Evolutionary conservation across 2,888 invertebrate genomes (phyloP), one percentile per base, ranked within the genome.

Genomic region (Notodonta dromedarius): DNA sequence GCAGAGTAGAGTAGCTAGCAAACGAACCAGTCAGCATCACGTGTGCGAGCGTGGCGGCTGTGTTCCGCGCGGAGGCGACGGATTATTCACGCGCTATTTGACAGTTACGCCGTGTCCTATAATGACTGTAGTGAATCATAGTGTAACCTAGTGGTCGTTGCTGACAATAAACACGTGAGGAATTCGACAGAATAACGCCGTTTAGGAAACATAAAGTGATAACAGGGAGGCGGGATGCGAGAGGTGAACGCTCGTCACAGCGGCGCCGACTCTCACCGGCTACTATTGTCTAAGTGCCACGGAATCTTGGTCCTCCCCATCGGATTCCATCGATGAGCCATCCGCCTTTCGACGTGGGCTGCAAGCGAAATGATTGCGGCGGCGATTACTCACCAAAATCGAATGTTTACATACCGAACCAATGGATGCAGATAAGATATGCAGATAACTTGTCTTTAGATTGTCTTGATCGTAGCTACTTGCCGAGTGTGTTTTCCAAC

Each of bases 261-360:
- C 90, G 91, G 90, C 91, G 92, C 90, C 90, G 88, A 89, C 92
- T 92, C 92, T 91, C 93, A 88, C 91, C 89, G 88, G 86, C 55
- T 78, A 87, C 89, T 91, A 93, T 93, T 93, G 93, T 93, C 91
- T 91, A 89, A 91, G 90, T 90, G 92, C 90, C 87, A 86, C 90
- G 90, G 91, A 89, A 91, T 93, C 93, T 91, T 91, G 87, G 91
- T 92, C 91, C 93, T 92, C 91, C 89, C 87, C 91, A 91, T 89
- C 88, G 88, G 87, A 91, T 90, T 89, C 91, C 90, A 85, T 84
- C 86, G 86, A 85, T 85, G 88, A 86, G 83, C 87, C 87, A 91
- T 91, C 90, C 91, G 90, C 80, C 80, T 84, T 77, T 79, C 77
- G 83, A 85, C 85, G 86, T 87, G 86, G 87, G 83, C 83, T 83